These are phyloP conservation scores for Monomorium pharaonis DNA, from an alignment of 1,140 invertebrate species.

Conservation along the genomic window DNA sequence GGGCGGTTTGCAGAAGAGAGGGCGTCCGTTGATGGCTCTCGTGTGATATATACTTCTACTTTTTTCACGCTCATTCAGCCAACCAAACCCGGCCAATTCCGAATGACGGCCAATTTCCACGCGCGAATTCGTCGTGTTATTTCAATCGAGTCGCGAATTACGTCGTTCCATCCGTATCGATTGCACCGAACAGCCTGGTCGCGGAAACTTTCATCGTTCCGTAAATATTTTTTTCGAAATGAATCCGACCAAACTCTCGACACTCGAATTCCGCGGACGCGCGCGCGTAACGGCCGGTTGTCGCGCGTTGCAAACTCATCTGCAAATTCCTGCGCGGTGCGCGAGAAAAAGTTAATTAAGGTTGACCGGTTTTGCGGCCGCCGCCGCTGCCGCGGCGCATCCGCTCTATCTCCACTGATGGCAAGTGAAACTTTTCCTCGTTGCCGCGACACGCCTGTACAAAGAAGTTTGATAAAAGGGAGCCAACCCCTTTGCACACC, in stretches of 20 bases:
- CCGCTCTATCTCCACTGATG: neutral
- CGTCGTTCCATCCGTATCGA: neutral
- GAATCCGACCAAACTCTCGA: neutral
- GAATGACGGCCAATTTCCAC: neutral
- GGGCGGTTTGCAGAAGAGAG: neutral
- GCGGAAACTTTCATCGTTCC: neutral
- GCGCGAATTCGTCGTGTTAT: neutral
- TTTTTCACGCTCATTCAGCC: neutral
- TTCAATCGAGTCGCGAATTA: constrained; percentile 2
- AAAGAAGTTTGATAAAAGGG: constrained; percentile 32
- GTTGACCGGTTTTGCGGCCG: constrained; percentile 3
- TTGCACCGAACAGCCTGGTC: neutral
- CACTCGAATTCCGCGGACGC: neutral
- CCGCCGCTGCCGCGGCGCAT: neutral
- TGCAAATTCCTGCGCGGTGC: constrained; percentile 1
- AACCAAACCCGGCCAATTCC: neutral
- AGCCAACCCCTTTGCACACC: neutral
- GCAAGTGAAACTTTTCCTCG: constrained; percentile 18
- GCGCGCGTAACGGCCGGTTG: neutral
- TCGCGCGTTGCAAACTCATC: constrained; percentile 26
- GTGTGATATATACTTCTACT: too few species aligned
- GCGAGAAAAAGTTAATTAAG: constrained; percentile 50
- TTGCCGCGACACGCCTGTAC: neutral
- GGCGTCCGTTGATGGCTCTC: too few species aligned
- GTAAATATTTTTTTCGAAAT: constrained; percentile 10